phyloP scores from a whole-genome alignment of 2,797 vertebrate species.

The Gorsachius magnificus region DNA sequence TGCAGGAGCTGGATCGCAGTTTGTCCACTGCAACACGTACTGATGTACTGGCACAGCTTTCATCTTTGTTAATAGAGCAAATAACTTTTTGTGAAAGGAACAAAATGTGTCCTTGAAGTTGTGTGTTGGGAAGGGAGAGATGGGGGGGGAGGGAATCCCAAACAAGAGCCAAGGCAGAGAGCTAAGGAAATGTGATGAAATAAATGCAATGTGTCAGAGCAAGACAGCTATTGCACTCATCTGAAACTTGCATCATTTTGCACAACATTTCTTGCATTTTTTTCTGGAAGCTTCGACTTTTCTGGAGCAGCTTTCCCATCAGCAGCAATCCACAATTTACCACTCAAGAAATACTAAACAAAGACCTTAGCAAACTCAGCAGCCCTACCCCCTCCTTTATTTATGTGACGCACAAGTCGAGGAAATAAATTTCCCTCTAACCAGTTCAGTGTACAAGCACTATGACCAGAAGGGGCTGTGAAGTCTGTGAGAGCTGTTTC shows the following conservation, averaged over 20 bases:
- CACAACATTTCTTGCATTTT: neutral
- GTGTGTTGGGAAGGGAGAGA: neutral
- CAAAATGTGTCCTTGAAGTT: neutral
- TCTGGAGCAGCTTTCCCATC: neutral
- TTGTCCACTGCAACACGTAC: neutral
- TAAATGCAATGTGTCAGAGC: neutral
- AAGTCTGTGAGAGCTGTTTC: neutral
- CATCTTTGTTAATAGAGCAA: neutral
- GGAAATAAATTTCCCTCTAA: neutral
- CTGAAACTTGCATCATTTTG: neutral
- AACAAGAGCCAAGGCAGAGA: neutral
- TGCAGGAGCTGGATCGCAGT: neutral
- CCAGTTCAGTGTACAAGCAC: neutral
- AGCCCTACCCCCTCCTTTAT: neutral
- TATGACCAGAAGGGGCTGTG: neutral
- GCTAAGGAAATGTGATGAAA: neutral
- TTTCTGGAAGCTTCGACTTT: neutral
- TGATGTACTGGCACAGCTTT: neutral
- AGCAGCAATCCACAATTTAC: neutral
- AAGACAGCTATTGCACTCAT: neutral
- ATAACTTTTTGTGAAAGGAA: neutral
- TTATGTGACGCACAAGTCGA: neutral
- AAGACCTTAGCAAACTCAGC: neutral
- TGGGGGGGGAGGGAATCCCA: neutral
- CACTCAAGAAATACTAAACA: neutral